Conservation (phyloP, 2,113 vertebrate species). For the Lophochroa leadbeateri region DNA sequence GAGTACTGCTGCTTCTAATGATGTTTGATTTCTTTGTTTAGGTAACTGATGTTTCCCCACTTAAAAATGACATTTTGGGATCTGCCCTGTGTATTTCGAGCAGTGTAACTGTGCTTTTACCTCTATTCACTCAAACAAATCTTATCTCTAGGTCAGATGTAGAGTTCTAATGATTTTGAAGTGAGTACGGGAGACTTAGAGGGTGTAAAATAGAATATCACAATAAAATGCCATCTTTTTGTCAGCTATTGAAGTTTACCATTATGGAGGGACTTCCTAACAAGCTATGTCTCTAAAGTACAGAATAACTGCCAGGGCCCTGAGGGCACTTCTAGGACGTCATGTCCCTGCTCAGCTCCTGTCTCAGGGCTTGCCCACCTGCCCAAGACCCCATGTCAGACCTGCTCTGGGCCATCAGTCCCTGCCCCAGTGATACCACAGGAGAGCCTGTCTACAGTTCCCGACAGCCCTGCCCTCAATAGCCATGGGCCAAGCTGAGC, state of each 20-base stretch:
- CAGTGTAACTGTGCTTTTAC: background rate
- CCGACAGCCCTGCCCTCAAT: background rate
- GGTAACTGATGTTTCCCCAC: background rate
- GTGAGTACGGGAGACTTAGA: background rate
- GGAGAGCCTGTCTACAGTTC: fast-evolving
- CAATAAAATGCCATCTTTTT: background rate
- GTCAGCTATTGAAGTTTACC: background rate
- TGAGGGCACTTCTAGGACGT: background rate
- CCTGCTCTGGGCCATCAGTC: fast-evolving
- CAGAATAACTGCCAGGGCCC: background rate
- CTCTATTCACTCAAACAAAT: background rate
- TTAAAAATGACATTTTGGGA: background rate
- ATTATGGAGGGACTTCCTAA: background rate
- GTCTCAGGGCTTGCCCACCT: fast-evolving
- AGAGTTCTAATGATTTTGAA: background rate
- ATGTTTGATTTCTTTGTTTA: background rate
- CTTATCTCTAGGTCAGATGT: background rate
- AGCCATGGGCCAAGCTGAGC: background rate
- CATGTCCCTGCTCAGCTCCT: background rate
- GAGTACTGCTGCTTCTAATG: background rate
- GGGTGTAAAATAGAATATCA: background rate
- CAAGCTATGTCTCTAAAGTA: background rate
- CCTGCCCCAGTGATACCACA: fast-evolving
- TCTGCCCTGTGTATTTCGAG: background rate
- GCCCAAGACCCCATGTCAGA: background rate